A percentile compares a stretch with the other conserved stretches of the same genome.
These are phyloP conservation scores for Watsonalla binaria DNA, from an alignment of 2,888 invertebrate species.

Conservation along the genomic window DNA sequence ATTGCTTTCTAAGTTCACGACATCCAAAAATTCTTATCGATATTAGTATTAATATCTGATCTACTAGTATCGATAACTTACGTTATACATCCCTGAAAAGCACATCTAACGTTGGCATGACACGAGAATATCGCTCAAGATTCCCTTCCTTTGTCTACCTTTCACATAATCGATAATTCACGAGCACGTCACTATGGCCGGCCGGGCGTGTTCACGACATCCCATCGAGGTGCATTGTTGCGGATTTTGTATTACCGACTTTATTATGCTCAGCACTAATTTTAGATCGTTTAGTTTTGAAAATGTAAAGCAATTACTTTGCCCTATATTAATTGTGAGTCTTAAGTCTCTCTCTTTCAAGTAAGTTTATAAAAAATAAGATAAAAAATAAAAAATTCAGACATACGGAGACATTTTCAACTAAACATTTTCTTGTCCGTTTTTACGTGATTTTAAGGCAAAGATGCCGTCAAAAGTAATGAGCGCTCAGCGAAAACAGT, in stretches of 20 bases:
- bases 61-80: slow-evolving; percentile 11
- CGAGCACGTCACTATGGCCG: slow-evolving; percentile 40
- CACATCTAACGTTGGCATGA: slow-evolving; percentile 32
- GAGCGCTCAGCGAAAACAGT: no score
- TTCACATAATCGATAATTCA: slow-evolving; percentile 43
- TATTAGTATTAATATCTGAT: no score
- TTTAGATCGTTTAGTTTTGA: slow-evolving; percentile 18
- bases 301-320: not conserved
- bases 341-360: no score
- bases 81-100: slow-evolving; percentile 24
- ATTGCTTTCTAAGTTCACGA: no score
- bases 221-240: slow-evolving; percentile 1
- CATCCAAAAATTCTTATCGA: no score
- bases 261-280: slow-evolving; percentile 12
- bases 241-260: slow-evolving; percentile 21
- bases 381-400: no score
- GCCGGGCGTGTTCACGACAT: slow-evolving; percentile 21
- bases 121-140: slow-evolving; percentile 34
- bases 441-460: no score
- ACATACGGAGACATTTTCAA: no score
- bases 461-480: no score
- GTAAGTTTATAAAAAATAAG: no score
- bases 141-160: slow-evolving; percentile 44
- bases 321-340: no score
- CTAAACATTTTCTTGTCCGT: no score